These are phyloP conservation scores for Himalopsyche tibetana DNA, from an alignment of 2,888 invertebrate species.

Conservation along the genomic window DNA sequence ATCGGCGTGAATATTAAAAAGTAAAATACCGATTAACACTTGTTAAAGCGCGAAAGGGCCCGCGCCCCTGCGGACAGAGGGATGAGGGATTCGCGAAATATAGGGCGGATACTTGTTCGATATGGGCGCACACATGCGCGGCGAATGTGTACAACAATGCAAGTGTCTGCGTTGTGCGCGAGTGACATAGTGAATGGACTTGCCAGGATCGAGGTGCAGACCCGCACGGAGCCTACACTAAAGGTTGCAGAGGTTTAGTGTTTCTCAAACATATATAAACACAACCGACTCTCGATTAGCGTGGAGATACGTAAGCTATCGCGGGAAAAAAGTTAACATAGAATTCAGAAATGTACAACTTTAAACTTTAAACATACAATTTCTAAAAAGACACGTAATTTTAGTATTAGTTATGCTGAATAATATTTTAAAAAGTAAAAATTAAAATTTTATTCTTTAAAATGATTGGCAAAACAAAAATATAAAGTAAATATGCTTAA, in stretches of 20 bases:
- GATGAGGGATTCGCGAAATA: not conserved
- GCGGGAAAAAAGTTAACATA: no score
- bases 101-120: not conserved
- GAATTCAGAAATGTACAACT: no score
- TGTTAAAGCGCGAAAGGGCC: not conserved
- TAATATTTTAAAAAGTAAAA: no score
- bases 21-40: not conserved
- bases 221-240: not conserved
- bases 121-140: not conserved
- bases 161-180: not conserved
- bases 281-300: not conserved
- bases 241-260: slow-evolving; percentile 2
- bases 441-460: no score
- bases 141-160: not conserved
- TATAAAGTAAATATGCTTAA: no score
- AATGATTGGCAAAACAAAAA: no score
- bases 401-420: no score
- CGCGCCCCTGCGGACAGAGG: not conserved
- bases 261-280: not conserved
- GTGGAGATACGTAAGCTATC: no score
- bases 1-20: not conserved
- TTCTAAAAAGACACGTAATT: no score
- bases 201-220: not conserved
- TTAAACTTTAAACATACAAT: no score
- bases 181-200: slow-evolving; percentile 5